Conservation (phyloP, 1,140 invertebrate genomes). For the Gryon sp. region DNA sequence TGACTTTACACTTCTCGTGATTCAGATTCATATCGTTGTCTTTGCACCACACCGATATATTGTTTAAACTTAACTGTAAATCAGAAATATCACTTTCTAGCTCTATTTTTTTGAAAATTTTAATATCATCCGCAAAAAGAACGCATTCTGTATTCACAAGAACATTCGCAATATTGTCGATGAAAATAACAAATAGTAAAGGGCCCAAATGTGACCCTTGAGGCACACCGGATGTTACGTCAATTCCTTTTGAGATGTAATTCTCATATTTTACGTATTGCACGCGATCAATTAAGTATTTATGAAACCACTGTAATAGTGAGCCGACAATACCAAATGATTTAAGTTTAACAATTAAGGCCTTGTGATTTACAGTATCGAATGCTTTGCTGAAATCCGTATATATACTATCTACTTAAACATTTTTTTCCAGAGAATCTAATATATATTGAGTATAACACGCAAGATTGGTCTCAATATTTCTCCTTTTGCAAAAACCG, state of each 20-base stretch:
- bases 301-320: not conserved
- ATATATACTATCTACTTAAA: constrained; percentile 2
- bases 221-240: constrained; percentile 2
- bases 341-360: not conserved
- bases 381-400: constrained; percentile 12
- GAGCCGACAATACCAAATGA: not conserved
- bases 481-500: not conserved
- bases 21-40: too few species aligned
- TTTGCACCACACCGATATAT: too few species aligned
- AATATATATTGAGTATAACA: constrained; percentile 10
- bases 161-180: constrained; percentile 4
- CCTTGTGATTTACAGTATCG: constrained; percentile 6
- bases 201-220: constrained; percentile 15
- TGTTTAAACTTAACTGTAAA: too few species aligned
- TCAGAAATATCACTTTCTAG: too few species aligned
- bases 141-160: too few species aligned
- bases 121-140: constrained; percentile 6
- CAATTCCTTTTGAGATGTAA: not conserved
- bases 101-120: constrained; percentile 1
- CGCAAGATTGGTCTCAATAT: not conserved
- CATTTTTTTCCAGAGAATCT: not conserved
- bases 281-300: not conserved
- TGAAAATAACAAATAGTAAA: not conserved
- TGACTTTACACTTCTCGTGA: too few species aligned
- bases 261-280: not conserved